Percentiles rank a stretch among this genome's conserved stretches.
Evolutionary conservation across 2,113 vertebrate species (phyloP).

Genomic region (Arothron firmamentum): DNA sequence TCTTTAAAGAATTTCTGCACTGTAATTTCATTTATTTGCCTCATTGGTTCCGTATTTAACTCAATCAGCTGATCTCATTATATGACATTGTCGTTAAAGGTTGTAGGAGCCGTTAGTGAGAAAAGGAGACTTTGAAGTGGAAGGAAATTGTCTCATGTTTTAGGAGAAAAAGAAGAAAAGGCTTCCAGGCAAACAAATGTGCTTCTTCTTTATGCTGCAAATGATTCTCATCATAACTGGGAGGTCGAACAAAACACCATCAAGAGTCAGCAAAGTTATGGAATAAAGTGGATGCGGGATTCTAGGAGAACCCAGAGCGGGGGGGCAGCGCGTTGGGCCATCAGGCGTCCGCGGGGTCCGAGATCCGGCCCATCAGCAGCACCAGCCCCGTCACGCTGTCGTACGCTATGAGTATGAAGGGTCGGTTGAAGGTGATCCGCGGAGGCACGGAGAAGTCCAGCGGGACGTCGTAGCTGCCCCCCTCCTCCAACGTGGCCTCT

Average conservation of each 20-base stretch:
- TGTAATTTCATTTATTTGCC: no score
- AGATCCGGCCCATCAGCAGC: slow-evolving; percentile 70
- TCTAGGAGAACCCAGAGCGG: slow-evolving; percentile 15
- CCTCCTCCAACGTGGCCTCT: slow-evolving; percentile 65
- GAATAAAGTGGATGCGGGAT: neutral
- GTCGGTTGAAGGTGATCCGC: slow-evolving; percentile 52
- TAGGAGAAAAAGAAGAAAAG: slow-evolving; percentile 30
- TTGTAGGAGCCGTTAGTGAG: neutral
- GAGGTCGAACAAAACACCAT: no score
- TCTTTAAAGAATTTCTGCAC: no score
- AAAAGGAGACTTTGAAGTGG: neutral
- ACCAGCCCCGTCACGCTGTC: slow-evolving; percentile 59
- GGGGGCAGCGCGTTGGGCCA: neutral
- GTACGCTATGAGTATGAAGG: slow-evolving; percentile 69
- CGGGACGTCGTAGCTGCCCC: slow-evolving; percentile 11
- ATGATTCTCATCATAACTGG: no score
- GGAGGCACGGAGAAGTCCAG: neutral
- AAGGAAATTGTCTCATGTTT: slow-evolving; percentile 1
- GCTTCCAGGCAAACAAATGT: neutral
- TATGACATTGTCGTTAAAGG: no score
- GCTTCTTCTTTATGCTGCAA: no score
- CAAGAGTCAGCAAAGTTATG: no score
- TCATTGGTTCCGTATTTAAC: no score
- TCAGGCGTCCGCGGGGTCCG: slow-evolving; percentile 41
- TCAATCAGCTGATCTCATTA: no score